Base-by-base conservation (phyloP, 2,113 vertebrate species). In the Eolophus roseicapilla region DNA sequence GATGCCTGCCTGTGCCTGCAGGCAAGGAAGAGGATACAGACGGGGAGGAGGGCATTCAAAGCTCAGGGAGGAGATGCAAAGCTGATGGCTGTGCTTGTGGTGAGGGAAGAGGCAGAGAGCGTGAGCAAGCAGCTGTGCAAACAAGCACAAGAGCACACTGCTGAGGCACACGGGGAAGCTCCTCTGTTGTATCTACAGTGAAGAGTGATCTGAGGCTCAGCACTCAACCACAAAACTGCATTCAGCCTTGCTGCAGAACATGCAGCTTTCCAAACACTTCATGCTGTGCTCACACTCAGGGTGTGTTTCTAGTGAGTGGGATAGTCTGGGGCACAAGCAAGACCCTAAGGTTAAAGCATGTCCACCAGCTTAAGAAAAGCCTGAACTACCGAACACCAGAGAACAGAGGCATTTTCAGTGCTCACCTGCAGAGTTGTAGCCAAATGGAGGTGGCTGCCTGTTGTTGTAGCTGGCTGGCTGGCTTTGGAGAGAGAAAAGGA, bases 351-450 rank as follows among this genome's bases (percentile, higher is more conserved):
- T 5, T 43, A 64, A 28, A 46, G 70, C 62, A 78, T 5, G 50
- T 4, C 17, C 20, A 43, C 1, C 47, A 89, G 59, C n/a, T 41
- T n/a, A 41, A 35, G 11, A 16, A 53, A 28, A 67, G 55, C 46
- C 46, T 37, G 8, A 74, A 13, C 33, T 59, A 62, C 82, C 31
- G 43, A 44, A 15, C 3, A 9, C 15, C 65, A 49, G 76, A 41
- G 50, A 14, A 27, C 3, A 44, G 74, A 37, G 49, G 27, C 14
- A 9, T 63, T 49, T 8, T 44, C 37, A 4, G 65, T 2, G 64
- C 97, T 97, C 93, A 98, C 97, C 96, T 94, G 95, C 95, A 7
- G 97, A 96, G 86, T 95, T 98, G 96, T 98, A 98, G 79, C 97
- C 96, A 27, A 98, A 98, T 0, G 96, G 97, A 92, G 97, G 97